Evolutionary conservation across 2,797 vertebrate genomes (phyloP).

Genomic region (Mycteria americana): DNA sequence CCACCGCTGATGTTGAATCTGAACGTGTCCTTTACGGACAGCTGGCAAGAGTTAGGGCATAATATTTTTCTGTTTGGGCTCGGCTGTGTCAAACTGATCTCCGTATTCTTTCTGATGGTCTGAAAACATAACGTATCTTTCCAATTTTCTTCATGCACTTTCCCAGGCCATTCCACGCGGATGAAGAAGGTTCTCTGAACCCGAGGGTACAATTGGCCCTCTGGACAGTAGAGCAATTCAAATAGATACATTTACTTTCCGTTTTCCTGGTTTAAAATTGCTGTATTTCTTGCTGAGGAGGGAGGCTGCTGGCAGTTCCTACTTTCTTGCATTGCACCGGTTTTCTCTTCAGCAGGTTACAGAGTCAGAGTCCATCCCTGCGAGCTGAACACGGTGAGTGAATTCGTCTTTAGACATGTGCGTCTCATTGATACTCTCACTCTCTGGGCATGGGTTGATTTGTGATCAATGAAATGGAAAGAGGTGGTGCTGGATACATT

Average conservation of each 20-base stretch:
- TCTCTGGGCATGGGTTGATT: background rate
- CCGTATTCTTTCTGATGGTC: background rate
- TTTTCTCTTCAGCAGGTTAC: background rate
- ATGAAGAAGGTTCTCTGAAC: background rate
- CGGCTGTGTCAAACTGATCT: background rate
- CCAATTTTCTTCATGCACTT: fast-evolving
- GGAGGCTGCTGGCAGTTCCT: background rate
- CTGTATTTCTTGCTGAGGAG: background rate
- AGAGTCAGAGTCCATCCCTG: background rate
- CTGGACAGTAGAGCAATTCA: background rate
- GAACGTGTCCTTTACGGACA: background rate
- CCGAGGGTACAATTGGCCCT: background rate
- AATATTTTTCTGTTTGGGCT: background rate
- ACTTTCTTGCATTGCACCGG: background rate
- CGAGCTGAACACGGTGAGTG: fast-evolving
- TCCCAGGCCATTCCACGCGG: fast-evolving
- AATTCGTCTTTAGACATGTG: background rate
- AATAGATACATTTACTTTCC: background rate
- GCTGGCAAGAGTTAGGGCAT: background rate
- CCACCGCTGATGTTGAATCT: background rate
- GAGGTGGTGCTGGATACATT: background rate
- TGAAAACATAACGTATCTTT: background rate
- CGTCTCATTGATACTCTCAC: fast-evolving
- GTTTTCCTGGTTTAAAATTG: background rate
- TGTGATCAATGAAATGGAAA: background rate